A percentile compares a stretch with the other conserved stretches of the same genome.
Evolutionary conservation across 2,113 vertebrate genomes (phyloP).

Genomic region (Hippocampus zosterae): DNA sequence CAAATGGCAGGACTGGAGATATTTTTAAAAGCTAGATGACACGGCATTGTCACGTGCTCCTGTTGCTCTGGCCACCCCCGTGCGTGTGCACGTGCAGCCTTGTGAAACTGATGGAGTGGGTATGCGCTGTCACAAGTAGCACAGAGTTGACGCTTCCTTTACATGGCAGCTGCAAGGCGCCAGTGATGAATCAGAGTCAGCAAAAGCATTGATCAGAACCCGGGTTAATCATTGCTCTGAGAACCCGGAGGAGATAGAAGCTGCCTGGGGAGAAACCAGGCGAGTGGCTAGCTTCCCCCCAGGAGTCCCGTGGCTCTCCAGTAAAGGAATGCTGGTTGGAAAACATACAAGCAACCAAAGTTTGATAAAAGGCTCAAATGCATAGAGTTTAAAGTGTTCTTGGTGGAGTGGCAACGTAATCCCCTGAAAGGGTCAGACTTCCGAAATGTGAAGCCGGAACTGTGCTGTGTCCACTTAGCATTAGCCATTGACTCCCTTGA

Average conservation of each 20-base stretch:
- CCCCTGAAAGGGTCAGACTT: constrained; percentile 58
- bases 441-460: constrained; percentile 67
- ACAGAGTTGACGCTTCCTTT: constrained; percentile 74
- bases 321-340: constrained; percentile 45
- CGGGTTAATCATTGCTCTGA: constrained; percentile 76
- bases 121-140: constrained; percentile 60
- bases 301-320: constrained; percentile 43
- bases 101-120: constrained; percentile 65
- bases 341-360: constrained; percentile 15
- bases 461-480: constrained; percentile 71
- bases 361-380: constrained; percentile 1
- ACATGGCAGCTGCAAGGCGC: constrained; percentile 75
- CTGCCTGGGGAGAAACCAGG: constrained; percentile 56
- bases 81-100: constrained; percentile 7
- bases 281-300: constrained; percentile 55
- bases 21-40: not conserved
- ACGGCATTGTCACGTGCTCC: not conserved
- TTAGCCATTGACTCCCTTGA: constrained; percentile 66
- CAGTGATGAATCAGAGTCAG: constrained; percentile 77
- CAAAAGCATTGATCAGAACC: constrained; percentile 76
- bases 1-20: not conserved
- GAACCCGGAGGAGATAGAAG: constrained; percentile 58
- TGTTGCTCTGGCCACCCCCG: constrained; percentile 17
- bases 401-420: constrained; percentile 45
- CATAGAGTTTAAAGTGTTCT: constrained; percentile 5